phyloP scores from a whole-genome alignment of 2,888 invertebrate species.

The Neoascia interrupta region DNA sequence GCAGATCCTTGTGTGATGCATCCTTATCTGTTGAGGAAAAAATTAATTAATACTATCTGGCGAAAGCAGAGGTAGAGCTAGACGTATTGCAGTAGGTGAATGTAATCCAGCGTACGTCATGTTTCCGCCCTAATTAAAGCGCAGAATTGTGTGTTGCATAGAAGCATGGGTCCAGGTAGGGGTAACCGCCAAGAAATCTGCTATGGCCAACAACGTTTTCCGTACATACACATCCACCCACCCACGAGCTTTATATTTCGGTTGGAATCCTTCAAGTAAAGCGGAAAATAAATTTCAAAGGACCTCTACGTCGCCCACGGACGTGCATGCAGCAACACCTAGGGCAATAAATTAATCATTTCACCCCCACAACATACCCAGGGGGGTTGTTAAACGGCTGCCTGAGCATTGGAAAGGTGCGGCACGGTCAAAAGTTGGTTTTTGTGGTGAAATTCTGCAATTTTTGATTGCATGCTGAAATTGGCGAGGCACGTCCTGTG shows the following conservation, averaged over 20 bases:
- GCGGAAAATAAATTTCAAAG: constrained; percentile 20
- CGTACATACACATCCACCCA: constrained; percentile 21
- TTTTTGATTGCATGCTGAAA: constrained; percentile 31
- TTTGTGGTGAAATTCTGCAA: too few relatives aligned
- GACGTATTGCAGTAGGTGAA: too few relatives aligned
- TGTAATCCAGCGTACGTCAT: too few relatives aligned
- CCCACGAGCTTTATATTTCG: constrained; percentile 1
- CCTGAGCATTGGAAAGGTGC: too few relatives aligned
- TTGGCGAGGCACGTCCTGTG: constrained; percentile 1
- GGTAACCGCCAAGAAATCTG: too few relatives aligned
- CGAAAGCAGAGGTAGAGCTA: too few relatives aligned
- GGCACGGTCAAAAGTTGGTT: constrained; percentile 17
- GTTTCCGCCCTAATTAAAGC: constrained; percentile 60
- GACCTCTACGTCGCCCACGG: constrained; percentile 59
- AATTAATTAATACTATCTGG: too few relatives aligned
- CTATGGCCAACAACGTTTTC: constrained; percentile 28
- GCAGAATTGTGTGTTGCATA: constrained; percentile 56
- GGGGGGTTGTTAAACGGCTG: background rate
- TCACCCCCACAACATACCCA: constrained; percentile 26
- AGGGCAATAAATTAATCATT: constrained; percentile 62
- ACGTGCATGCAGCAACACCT: constrained; percentile 60
- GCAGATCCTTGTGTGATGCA: too few relatives aligned
- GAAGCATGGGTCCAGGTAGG: constrained; percentile 11
- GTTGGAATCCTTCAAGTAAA: background rate
- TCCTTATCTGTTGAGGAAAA: too few relatives aligned